These are phyloP conservation scores for Poecilia velifera DNA, from an alignment of 2,797 vertebrate genomes.

Conservation along the genomic window DNA sequence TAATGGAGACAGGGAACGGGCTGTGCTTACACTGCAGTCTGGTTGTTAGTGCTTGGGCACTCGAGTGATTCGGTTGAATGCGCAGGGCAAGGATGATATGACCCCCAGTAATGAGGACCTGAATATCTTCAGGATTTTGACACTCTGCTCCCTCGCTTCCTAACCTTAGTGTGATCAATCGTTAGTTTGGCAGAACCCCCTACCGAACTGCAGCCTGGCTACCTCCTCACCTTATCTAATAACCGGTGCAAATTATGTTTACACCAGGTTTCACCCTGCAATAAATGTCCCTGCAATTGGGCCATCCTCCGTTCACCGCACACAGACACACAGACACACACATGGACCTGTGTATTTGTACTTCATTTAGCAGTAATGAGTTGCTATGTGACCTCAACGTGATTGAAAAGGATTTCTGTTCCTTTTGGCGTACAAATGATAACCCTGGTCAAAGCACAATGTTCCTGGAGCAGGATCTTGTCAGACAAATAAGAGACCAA, in stretches of 20 bases:
- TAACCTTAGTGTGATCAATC: conserved; percentile 69
- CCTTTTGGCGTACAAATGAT: conserved; percentile 51
- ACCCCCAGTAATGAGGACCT: conserved; percentile 73
- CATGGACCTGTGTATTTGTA: not conserved
- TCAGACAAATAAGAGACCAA: conserved; percentile 48
- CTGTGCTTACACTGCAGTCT: conserved; percentile 66
- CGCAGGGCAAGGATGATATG: conserved; percentile 58
- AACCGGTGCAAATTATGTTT: conserved; percentile 49
- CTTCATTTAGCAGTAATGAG: conserved; percentile 29
- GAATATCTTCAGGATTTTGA: conserved; percentile 72
- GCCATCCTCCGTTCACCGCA: conserved; percentile 15
- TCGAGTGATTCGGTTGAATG: conserved; percentile 62
- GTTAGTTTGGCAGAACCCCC: conserved; percentile 62
- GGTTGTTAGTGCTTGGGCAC: conserved; percentile 67
- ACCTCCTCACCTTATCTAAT: conserved; percentile 44
- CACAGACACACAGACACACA: conserved; percentile 5
- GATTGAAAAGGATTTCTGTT: conserved; percentile 45
- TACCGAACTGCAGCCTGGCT: conserved; percentile 43
- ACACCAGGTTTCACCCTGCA: conserved; percentile 42
- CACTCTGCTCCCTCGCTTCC: conserved; percentile 58
- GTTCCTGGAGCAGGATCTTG: conserved; percentile 51
- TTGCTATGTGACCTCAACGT: conserved; percentile 31
- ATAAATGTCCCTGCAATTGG: conserved; percentile 46
- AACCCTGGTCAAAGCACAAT: conserved; percentile 51
- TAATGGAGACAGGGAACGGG: conserved; percentile 33